phyloP scores from a whole-genome alignment of 2,797 vertebrate species.

The Silurus aristotelis region DNA sequence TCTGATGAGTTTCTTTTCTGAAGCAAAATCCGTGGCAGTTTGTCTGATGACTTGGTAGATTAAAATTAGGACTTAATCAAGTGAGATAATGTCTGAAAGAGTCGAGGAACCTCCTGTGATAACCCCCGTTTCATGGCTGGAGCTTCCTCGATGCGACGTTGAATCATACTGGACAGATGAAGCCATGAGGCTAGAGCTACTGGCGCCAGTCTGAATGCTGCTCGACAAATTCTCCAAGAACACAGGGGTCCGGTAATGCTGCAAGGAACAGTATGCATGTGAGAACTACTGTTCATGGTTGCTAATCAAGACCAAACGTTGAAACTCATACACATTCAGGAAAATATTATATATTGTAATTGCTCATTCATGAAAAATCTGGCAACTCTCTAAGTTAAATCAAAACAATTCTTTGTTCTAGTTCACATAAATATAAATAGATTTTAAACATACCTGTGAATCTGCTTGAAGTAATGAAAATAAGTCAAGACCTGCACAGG shows the following conservation, averaged over 20 bases:
- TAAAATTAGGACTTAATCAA: conserved; percentile 77
- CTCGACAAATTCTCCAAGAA: conserved; percentile 92
- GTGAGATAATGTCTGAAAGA: conserved; percentile 88
- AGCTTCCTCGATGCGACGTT: conserved; percentile 71
- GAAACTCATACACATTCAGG: too few relatives aligned
- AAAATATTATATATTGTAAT: too few relatives aligned
- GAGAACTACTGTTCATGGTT: background rate
- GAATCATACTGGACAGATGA: conserved; percentile 84
- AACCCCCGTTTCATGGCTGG: conserved; percentile 80
- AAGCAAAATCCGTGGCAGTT: conserved; percentile 35
- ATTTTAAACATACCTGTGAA: conserved; percentile 80
- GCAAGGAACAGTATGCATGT: conserved; percentile 62
- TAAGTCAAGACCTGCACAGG: conserved; percentile 87
- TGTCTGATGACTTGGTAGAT: conserved; percentile 33
- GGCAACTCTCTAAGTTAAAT: background rate
- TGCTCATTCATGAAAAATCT: too few relatives aligned
- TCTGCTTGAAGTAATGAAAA: conserved; percentile 94
- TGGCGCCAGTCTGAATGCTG: conserved; percentile 82
- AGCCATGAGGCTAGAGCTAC: conserved; percentile 81
- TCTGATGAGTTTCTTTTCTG: background rate
- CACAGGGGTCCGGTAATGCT: conserved; percentile 95
- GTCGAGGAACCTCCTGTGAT: conserved; percentile 76
- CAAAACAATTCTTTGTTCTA: background rate
- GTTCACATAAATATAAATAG: background rate
- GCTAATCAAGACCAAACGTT: too few relatives aligned